Percentiles rank a stretch among this genome's conserved stretches.
These are phyloP conservation scores for Acanthiza pusilla DNA, from an alignment of 2,797 vertebrate genomes.

Conservation along the genomic window DNA sequence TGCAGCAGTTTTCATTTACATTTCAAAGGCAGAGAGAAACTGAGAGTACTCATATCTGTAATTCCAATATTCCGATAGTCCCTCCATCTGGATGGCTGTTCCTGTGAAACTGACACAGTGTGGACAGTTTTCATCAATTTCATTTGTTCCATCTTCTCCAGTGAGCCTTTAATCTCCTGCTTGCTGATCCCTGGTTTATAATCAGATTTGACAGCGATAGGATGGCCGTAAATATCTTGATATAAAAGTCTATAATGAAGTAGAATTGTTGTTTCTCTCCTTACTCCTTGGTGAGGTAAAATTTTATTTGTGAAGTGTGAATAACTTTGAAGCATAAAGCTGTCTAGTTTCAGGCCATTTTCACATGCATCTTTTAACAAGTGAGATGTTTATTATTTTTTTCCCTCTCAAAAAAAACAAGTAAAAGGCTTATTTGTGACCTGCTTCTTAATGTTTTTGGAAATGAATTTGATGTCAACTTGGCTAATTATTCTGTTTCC, in stretches of 20 bases:
- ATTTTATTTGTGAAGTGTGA: slow-evolving; percentile 27
- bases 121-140: slow-evolving; percentile 11
- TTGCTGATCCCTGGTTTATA: slow-evolving; percentile 24
- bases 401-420: background rate
- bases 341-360: background rate
- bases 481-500: background rate
- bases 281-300: background rate
- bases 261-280: background rate
- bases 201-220: slow-evolving; percentile 14
- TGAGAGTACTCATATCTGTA: background rate
- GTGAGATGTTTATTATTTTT: background rate
- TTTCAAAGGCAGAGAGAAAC: slow-evolving; percentile 13
- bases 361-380: background rate
- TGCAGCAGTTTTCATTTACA: slow-evolving; percentile 13
- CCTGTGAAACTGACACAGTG: background rate
- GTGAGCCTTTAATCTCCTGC: slow-evolving; percentile 31
- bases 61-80: background rate
- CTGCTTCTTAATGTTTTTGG: background rate
- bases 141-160: slow-evolving; percentile 23
- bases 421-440: background rate
- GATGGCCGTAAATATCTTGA: slow-evolving; percentile 17
- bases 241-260: background rate
- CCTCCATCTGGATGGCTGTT: background rate
- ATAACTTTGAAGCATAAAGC: slow-evolving; percentile 17
- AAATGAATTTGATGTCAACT: background rate